Evolutionary conservation across 2,888 invertebrate species (phyloP).

Genomic region (Julus scandinavius): DNA sequence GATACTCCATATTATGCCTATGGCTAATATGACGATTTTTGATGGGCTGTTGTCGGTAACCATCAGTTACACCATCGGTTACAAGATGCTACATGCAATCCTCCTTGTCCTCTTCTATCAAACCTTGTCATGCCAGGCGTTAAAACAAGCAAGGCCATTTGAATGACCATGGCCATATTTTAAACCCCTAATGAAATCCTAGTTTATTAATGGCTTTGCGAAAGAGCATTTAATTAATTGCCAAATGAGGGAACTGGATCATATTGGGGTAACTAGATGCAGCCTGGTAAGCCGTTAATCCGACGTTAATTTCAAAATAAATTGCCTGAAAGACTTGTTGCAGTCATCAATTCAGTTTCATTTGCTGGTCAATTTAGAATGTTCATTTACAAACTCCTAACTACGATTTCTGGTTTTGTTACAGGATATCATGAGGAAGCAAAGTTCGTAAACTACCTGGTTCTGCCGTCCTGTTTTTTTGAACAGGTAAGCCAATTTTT

Average conservation of each 20-base stretch:
- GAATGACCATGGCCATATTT: not conserved
- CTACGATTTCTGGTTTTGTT: not conserved
- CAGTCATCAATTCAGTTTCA: not conserved
- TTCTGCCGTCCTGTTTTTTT: not conserved
- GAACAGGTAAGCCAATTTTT: not conserved
- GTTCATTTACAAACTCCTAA: not conserved
- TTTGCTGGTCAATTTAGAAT: not conserved
- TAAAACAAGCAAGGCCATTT: not conserved
- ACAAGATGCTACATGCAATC: not conserved
- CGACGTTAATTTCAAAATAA: not conserved
- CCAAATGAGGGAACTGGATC: not conserved
- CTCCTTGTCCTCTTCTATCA: not conserved
- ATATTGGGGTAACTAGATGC: not conserved
- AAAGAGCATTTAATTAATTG: not conserved
- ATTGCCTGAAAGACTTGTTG: not conserved
- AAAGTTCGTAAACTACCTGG: not conserved
- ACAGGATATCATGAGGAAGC: not conserved
- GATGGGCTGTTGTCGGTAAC: not conserved
- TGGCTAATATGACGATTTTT: not conserved
- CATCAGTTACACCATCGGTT: not conserved
- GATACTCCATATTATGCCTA: too few species aligned
- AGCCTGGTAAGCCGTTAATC: not conserved
- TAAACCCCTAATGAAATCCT: not conserved
- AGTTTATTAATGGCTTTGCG: not conserved
- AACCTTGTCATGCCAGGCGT: not conserved